A percentile compares a stretch with the other conserved stretches of the same genome.
These are phyloP conservation scores for Tuberolachnus salignus DNA, from an alignment of 2,888 invertebrate species.

Conservation along the genomic window DNA sequence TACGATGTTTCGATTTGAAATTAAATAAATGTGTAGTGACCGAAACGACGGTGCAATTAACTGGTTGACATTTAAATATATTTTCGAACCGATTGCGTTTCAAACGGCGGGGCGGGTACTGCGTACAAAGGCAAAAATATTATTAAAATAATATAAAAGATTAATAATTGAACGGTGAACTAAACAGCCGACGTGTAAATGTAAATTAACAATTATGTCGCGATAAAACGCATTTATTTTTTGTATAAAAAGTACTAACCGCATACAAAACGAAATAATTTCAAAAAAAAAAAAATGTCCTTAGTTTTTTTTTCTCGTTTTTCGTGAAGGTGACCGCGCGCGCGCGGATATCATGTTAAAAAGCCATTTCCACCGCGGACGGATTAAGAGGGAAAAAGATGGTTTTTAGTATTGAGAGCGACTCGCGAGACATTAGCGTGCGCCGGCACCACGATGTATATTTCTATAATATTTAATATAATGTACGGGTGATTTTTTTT, in stretches of 20 bases:
- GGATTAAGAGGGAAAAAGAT: conserved; percentile 18
- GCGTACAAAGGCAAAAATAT: background rate
- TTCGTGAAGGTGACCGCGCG: background rate
- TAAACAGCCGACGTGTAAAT: background rate
- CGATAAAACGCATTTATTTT: background rate
- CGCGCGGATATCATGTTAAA: conserved; percentile 17
- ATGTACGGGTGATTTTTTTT: no score
- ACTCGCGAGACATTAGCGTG: background rate
- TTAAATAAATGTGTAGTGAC: no score
- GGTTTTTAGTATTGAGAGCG: conserved; percentile 14
- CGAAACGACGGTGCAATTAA: no score
- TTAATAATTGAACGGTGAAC: no score
- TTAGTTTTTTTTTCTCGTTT: background rate
- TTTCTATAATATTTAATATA: background rate
- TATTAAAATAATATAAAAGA: background rate
- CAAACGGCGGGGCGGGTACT: background rate
- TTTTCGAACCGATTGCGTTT: background rate
- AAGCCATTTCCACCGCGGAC: conserved; percentile 1
- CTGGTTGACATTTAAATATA: no score
- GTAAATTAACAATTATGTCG: background rate
- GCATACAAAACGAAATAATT: background rate
- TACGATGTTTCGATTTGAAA: no score
- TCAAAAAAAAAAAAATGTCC: background rate
- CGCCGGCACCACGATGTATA: background rate
- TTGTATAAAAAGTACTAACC: background rate